A percentile compares a stretch with the other conserved stretches of the same genome.
These are phyloP conservation scores for Scleropages formosus DNA, from an alignment of 2,797 vertebrate genomes.

Conservation along the genomic window DNA sequence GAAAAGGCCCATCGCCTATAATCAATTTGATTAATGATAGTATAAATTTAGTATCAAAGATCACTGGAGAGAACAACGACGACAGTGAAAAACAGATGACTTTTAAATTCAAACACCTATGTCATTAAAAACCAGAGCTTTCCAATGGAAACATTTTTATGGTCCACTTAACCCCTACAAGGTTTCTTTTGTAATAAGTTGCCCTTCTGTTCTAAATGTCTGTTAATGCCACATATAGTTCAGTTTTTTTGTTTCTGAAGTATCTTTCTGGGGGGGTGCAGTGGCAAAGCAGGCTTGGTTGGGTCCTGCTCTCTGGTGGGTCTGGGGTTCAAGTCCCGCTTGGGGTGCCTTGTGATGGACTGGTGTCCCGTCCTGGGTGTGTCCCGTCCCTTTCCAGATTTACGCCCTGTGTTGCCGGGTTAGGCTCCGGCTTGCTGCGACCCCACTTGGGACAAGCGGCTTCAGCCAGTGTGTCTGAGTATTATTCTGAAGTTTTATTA, in stretches of 20 bases:
- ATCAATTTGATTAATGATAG: conserved; percentile 40
- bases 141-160: conserved; percentile 12
- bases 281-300: too few relatives aligned
- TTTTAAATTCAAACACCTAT: conserved; percentile 27
- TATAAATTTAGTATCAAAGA: conserved; percentile 32
- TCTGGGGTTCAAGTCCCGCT: too few relatives aligned
- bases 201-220: not conserved
- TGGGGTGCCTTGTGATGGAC: too few relatives aligned
- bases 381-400: too few relatives aligned
- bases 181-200: not conserved
- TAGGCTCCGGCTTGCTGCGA: too few relatives aligned
- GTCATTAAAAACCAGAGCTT: conserved; percentile 12
- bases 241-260: not conserved
- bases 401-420: too few relatives aligned
- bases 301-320: too few relatives aligned
- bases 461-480: not conserved
- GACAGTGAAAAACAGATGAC: conserved; percentile 28
- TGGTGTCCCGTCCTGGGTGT: too few relatives aligned
- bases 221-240: not conserved
- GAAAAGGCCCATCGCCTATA: conserved; percentile 31
- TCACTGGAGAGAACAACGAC: conserved; percentile 26
- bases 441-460: too few relatives aligned
- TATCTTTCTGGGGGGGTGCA: too few relatives aligned
- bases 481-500: not conserved
- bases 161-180: conserved; percentile 7